Evolutionary conservation across 2,888 invertebrate genomes (phyloP), one percentile per base, ranked within the genome.

Genomic region (Argyresthia albistria): DNA sequence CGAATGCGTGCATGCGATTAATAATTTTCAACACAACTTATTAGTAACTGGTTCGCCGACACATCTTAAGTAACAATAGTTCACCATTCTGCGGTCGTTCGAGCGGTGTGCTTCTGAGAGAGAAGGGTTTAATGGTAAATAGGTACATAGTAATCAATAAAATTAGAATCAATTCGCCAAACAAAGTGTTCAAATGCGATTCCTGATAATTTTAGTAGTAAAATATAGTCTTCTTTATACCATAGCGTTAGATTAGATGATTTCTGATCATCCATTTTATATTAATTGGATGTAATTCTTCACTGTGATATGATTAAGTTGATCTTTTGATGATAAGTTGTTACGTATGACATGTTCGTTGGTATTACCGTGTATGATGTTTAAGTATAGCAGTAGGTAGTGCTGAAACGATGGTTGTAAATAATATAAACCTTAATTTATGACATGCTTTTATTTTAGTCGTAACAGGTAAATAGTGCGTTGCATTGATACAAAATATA

Each of bases 251-350:
- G 43, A 2, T 6, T 4, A 25, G 35, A 25, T 46, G 42, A 48
- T 14, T 37, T 14, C 14, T 35, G 37, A n/a, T n/a, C n/a, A n/a
- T n/a, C n/a, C n/a, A n/a, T n/a, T n/a, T n/a, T 12, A 37, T 35
- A 71, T 71, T 61, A 71, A 70, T 66, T 67, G 16, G 39, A 59
- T 67, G 67, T 61, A 64, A 69, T 73, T 72, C 61, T 73, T 70
- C 71, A 74, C 83, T 84, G 84, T 84, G 84, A 84, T 84, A 84
- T 73, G 68, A 74, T 73, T 73, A 69, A 63, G 68, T 73, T 73
- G 65, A 67, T 65, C 66, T 73, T 70, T 37, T 12, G 47, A n/a
- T 25, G 35, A 25, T 25, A 25, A 25, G 25, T 25, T 25, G 25
- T 25, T 25, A 25, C 25, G 25, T 4, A 6, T 25, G n/a, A 25